Evolutionary conservation across 2,113 vertebrate species (phyloP).

Genomic region (Caretta caretta): DNA sequence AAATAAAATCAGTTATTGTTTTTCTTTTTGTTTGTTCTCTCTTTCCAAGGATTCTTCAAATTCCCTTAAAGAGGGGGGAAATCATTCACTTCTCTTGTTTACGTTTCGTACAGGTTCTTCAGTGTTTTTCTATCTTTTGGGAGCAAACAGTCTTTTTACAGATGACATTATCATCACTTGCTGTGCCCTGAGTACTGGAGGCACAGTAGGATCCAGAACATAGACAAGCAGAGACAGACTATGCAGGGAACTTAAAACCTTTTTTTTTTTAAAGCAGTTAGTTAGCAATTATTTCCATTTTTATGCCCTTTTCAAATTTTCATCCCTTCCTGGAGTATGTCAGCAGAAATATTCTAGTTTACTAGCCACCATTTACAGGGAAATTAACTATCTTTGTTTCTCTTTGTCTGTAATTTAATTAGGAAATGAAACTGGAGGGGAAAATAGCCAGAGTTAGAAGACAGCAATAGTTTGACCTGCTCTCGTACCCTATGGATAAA

Average conservation of each 20-base stretch:
- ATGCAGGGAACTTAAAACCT: not conserved
- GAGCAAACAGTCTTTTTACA: not conserved
- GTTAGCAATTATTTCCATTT: not conserved
- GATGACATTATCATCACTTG: not conserved
- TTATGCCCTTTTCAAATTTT: not conserved
- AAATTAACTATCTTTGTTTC: not conserved
- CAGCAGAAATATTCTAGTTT: not conserved
- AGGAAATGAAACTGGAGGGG: not conserved
- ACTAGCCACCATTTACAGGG: not conserved
- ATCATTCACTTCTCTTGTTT: not conserved
- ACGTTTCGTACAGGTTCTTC: not conserved
- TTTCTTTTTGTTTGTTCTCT: not conserved
- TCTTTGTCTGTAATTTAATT: not conserved
- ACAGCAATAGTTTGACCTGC: accelerated
- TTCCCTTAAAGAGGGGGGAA: not conserved
- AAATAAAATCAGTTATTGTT: not conserved
- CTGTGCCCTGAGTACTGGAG: not conserved
- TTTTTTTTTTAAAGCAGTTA: accelerated
- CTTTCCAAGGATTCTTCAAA: not conserved
- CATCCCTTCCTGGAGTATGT: not conserved
- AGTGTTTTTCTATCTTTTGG: not conserved
- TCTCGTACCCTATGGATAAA: not conserved
- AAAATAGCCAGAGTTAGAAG: not conserved
- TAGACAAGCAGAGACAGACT: not conserved
- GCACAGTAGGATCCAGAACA: not conserved